phyloP scores from a whole-genome alignment of 1,140 invertebrate genomes.

The Stratiolaelaps scimitus region DNA sequence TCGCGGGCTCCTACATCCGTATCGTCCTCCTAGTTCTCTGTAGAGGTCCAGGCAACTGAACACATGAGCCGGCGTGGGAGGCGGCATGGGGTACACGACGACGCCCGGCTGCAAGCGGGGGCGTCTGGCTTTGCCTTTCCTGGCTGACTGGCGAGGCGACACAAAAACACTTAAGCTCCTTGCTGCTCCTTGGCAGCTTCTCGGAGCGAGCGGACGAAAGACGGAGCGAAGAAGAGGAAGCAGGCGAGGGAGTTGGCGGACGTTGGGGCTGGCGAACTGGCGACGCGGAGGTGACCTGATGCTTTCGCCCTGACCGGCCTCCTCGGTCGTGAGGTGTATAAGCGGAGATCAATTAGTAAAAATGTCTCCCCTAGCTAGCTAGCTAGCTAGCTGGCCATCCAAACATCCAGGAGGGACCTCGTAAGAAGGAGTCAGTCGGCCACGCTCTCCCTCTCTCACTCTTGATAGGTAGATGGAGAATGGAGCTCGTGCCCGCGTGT shows the following conservation, averaged over 20 bases:
- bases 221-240: not conserved
- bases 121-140: not conserved
- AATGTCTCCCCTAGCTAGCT: slow-evolving; percentile 12
- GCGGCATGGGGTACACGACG: too few relatives aligned
- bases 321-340: slow-evolving; percentile 23
- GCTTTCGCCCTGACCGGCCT: not conserved
- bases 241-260: not conserved
- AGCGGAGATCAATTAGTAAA: slow-evolving; percentile 29
- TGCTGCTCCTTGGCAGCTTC: not conserved
- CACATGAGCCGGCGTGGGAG: too few relatives aligned
- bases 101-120: too few relatives aligned
- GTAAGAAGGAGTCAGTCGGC: too few relatives aligned
- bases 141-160: slow-evolving; percentile 8
- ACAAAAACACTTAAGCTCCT: slow-evolving; percentile 3
- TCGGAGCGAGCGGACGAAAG: not conserved
- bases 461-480: too few relatives aligned
- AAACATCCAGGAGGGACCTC: too few relatives aligned
- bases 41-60: too few relatives aligned
- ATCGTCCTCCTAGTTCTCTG: too few relatives aligned
- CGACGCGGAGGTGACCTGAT: slow-evolving; percentile 9
- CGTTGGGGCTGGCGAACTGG: not conserved
- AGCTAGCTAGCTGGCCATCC: not conserved
- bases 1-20: too few relatives aligned
- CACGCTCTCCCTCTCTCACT: too few relatives aligned
- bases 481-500: too few relatives aligned